These are phyloP conservation scores for Diplolepis rosae DNA, from an alignment of 2,888 invertebrate genomes.

Conservation along the genomic window DNA sequence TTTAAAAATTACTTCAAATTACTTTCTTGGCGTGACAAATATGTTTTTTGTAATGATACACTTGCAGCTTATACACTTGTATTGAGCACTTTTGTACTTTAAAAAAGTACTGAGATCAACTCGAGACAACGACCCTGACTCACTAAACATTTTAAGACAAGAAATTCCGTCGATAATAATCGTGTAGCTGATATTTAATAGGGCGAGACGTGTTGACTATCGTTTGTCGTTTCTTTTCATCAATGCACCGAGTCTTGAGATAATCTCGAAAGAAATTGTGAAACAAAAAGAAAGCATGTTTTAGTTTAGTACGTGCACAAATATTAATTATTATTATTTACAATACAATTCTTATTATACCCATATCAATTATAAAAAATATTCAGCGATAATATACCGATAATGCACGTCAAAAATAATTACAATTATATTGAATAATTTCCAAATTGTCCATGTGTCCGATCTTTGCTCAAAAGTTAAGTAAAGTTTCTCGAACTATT, in stretches of 20 bases:
- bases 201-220: constrained; percentile 35
- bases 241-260: neutral
- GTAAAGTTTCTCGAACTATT: too few species aligned
- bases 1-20: too few species aligned
- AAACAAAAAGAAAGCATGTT: neutral
- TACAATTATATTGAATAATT: too few species aligned
- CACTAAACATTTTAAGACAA: neutral
- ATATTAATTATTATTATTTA: neutral
- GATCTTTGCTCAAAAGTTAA: too few species aligned
- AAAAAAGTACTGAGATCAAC: neutral
- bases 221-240: neutral
- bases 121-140: neutral
- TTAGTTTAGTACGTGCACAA: neutral
- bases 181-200: constrained; percentile 40
- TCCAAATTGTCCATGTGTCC: too few species aligned
- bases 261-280: neutral
- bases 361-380: too few species aligned
- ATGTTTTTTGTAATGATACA: neutral
- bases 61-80: neutral
- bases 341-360: too few species aligned
- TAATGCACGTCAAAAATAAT: too few species aligned
- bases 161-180: constrained; percentile 13
- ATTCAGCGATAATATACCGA: too few species aligned
- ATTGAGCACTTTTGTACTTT: neutral
- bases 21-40: neutral